Conservation (phyloP, 2,113 vertebrate species). For the Microtus pennsylvanicus region DNA sequence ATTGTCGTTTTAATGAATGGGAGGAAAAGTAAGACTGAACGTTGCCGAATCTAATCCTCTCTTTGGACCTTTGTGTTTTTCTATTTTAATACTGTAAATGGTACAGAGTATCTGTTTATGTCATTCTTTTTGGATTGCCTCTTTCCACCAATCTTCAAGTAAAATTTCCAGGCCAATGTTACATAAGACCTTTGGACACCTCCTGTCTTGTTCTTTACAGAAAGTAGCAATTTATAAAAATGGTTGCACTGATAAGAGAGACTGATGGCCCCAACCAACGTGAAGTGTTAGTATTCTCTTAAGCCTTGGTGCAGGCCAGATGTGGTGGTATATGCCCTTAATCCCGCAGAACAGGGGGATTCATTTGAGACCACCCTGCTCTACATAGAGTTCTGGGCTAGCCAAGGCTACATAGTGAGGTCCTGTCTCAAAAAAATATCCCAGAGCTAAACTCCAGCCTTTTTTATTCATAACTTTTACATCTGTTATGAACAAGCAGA, state of each 20-base stretch:
- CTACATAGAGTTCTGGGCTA: neutral
- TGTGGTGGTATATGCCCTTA: neutral
- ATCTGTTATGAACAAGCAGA: neutral
- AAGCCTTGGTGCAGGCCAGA: neutral
- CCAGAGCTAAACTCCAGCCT: neutral
- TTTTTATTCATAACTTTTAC: conserved; percentile 3
- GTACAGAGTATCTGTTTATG: neutral
- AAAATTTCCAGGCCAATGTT: conserved; percentile 11
- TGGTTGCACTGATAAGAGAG: neutral
- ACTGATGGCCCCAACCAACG: neutral
- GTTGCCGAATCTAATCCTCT: neutral
- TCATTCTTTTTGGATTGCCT: conserved; percentile 25
- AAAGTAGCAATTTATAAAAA: neutral
- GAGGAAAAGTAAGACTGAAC: no score
- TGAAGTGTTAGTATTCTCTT: neutral
- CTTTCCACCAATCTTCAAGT: conserved; percentile 34
- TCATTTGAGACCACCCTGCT: neutral
- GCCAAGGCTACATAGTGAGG: neutral
- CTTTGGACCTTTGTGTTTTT: neutral
- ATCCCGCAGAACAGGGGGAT: neutral
- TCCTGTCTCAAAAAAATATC: neutral
- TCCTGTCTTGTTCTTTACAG: neutral
- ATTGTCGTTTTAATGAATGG: neutral
- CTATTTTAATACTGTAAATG: neutral
- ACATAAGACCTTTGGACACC: neutral